Evolutionary conservation across 53 echinoderm and acorn worm genomes (phyloP).

Genomic region (Zoroaster sp.): DNA sequence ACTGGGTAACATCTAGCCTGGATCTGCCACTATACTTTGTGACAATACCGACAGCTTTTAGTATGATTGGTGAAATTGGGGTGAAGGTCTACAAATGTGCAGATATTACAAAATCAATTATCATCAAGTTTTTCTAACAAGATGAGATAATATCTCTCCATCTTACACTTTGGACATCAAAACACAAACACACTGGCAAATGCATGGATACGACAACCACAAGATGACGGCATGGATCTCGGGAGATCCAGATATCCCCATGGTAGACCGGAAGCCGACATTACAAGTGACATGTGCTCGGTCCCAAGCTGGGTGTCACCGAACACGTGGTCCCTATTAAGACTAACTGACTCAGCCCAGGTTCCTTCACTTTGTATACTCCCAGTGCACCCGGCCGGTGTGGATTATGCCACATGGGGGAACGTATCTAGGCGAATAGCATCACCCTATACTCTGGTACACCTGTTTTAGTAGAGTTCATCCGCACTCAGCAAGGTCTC

Average conservation of each 20-base stretch:
- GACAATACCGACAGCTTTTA: too few species aligned
- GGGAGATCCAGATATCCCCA: neutral
- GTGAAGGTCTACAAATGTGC: too few species aligned
- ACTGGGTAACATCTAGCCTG: too few species aligned
- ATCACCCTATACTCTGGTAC: neutral
- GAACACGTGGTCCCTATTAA: slow-evolving; percentile 19
- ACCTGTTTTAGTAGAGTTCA: neutral
- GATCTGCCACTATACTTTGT: too few species aligned
- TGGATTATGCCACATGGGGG: neutral
- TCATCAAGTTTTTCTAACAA: neutral
- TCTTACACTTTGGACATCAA: neutral
- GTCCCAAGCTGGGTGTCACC: slow-evolving; percentile 38
- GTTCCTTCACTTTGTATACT: neutral
- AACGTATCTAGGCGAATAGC: neutral
- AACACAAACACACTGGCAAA: neutral
- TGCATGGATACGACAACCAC: neutral
- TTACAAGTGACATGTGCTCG: slow-evolving; percentile 20
- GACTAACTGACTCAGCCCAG: slow-evolving; percentile 1
- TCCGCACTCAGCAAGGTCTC: neutral
- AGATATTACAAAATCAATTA: neutral
- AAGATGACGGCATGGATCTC: neutral
- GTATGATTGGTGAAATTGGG: too few species aligned
- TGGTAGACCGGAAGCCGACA: neutral
- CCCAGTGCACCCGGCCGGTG: neutral
- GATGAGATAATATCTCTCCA: neutral